A percentile compares a stretch with the other conserved stretches of the same genome.
Evolutionary conservation across 1,140 invertebrate genomes (phyloP).

Genomic region (Pectinophora gossypiella): DNA sequence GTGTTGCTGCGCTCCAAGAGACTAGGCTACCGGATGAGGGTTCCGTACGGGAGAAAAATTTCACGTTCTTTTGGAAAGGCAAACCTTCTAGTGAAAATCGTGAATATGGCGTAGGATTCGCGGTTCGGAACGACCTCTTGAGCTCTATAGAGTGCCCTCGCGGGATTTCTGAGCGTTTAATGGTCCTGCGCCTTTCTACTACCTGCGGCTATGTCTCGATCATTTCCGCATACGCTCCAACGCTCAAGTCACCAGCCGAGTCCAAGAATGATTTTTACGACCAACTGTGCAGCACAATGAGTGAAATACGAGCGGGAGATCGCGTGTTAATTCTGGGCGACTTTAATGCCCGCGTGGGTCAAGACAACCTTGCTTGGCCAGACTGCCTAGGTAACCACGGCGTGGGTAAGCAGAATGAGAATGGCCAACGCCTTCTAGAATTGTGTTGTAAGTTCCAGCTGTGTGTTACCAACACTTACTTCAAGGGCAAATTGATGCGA

Average conservation of each 20-base stretch:
- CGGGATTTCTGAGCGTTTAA: no score
- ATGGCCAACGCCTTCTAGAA: conserved; percentile 13
- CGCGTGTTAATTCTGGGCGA: neutral
- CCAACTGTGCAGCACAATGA: neutral
- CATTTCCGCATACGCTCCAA: neutral
- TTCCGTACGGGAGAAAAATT: no score
- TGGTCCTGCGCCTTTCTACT: neutral
- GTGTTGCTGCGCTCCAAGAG: no score
- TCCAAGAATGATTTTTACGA: neutral
- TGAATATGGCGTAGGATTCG: no score
- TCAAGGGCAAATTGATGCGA: conserved; percentile 7
- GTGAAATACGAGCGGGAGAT: neutral
- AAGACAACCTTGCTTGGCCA: conserved; percentile 6
- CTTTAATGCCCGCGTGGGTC: conserved; percentile 15
- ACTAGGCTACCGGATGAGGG: no score
- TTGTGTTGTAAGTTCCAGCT: conserved; percentile 9
- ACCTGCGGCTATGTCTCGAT: neutral
- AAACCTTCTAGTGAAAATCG: no score
- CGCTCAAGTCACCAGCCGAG: neutral
- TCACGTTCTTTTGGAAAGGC: no score
- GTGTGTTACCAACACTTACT: conserved; percentile 16
- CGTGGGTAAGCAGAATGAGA: conserved; percentile 14
- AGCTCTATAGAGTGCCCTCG: no score
- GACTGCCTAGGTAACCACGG: conserved; percentile 14
- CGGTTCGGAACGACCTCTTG: no score